These are phyloP conservation scores for Drosophila cardini DNA, from an alignment of 1,140 invertebrate genomes.

Conservation along the genomic window DNA sequence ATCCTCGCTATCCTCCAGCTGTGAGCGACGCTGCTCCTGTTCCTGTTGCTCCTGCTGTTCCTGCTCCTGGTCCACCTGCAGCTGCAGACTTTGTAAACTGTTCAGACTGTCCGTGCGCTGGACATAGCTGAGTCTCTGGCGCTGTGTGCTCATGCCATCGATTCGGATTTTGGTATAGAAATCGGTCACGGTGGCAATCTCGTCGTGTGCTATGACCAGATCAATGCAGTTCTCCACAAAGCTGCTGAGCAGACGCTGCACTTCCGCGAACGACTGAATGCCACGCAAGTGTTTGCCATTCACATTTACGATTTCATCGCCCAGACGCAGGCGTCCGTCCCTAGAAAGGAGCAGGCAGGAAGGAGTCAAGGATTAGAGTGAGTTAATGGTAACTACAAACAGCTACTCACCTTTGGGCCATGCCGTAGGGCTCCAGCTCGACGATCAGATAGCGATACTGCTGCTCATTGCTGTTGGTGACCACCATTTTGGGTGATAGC, in stretches of 20 bases:
- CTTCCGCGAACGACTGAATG: conserved; percentile 87
- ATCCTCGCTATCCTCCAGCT: conserved; percentile 46
- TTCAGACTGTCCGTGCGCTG: conserved; percentile 79
- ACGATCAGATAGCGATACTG: conserved; percentile 92
- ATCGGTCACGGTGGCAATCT: conserved; percentile 77
- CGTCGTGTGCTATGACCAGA: conserved; percentile 87
- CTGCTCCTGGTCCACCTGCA: conserved; percentile 48
- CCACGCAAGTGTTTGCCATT: conserved; percentile 92
- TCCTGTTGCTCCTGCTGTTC: conserved; percentile 22
- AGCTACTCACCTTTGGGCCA: conserved; percentile 89
- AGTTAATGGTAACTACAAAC: not conserved
- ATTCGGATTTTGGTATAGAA: conserved; percentile 84
- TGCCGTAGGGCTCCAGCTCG: conserved; percentile 91
- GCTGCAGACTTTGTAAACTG: conserved; percentile 75
- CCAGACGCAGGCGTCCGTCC: conserved; percentile 91
- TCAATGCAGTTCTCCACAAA: conserved; percentile 86
- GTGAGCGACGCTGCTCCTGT: conserved; percentile 9
- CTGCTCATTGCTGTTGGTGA: conserved; percentile 85
- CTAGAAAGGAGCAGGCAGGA: conserved; percentile 82
- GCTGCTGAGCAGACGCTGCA: conserved; percentile 85
- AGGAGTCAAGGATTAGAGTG: not conserved
- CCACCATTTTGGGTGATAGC: conserved; percentile 88
- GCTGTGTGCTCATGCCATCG: conserved; percentile 66
- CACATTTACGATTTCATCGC: conserved; percentile 94
- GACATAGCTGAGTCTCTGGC: conserved; percentile 70